Evolutionary conservation across 2,797 vertebrate species (phyloP).

Genomic region (Peromyscus eremicus): DNA sequence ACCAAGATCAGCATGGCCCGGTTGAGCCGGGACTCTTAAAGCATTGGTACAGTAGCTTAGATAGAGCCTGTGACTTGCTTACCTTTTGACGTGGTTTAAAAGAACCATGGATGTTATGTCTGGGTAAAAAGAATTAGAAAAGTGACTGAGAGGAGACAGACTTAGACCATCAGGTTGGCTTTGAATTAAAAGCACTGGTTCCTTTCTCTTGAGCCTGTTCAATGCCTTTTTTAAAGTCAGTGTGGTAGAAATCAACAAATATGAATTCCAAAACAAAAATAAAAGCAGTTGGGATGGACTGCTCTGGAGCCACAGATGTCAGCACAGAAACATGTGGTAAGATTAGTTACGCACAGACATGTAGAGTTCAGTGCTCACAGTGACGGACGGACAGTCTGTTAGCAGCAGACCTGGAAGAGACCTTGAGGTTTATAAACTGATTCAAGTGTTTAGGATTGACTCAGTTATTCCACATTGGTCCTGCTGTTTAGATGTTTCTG

Average conservation of each 20-base stretch:
- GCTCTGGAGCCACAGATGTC: background rate
- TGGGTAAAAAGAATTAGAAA: background rate
- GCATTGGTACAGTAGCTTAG: background rate
- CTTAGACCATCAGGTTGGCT: slow-evolving; percentile 89
- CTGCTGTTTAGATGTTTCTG: slow-evolving; percentile 31
- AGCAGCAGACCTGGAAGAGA: background rate
- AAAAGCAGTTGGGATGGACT: background rate
- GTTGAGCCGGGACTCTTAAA: background rate
- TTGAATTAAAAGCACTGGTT: slow-evolving; percentile 88
- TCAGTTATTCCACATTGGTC: background rate
- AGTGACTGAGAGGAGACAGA: slow-evolving; percentile 88
- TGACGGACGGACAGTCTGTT: background rate
- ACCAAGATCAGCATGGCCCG: too few relatives aligned
- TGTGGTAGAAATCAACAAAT: slow-evolving; percentile 87
- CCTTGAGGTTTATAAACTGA: background rate
- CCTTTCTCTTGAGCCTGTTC: slow-evolving; percentile 87
- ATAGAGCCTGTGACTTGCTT: background rate
- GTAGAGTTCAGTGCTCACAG: background rate
- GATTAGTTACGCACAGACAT: background rate
- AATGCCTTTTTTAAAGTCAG: slow-evolving; percentile 88
- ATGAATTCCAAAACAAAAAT: slow-evolving; percentile 74
- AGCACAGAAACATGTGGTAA: background rate
- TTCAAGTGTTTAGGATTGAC: background rate
- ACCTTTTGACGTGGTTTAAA: background rate
- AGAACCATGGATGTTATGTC: background rate